phyloP scores from a whole-genome alignment of 2,113 vertebrate genomes.

The Baryphthengus martii region DNA sequence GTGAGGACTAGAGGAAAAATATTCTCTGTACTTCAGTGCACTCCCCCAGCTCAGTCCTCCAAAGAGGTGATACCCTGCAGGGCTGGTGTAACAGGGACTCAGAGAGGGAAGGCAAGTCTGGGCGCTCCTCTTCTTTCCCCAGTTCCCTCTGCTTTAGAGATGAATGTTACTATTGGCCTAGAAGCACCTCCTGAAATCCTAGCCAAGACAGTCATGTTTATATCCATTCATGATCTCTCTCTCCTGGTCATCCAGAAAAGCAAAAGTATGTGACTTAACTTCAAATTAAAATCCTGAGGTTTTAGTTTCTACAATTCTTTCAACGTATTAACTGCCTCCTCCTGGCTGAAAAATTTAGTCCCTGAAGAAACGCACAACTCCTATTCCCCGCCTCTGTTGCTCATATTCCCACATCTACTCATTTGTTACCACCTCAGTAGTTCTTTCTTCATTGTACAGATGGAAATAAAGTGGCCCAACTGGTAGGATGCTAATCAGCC shows the following conservation, averaged over 20 bases:
- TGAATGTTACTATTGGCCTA: fast-evolving
- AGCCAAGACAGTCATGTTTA: not conserved
- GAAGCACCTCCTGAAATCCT: not conserved
- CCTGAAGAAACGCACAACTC: not conserved
- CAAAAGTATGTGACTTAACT: not conserved
- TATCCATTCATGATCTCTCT: not conserved
- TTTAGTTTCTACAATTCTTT: not conserved
- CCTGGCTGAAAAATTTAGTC: not conserved
- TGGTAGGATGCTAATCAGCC: not conserved
- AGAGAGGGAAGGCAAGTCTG: not conserved
- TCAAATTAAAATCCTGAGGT: not conserved
- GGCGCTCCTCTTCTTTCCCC: not conserved
- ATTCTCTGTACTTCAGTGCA: not conserved
- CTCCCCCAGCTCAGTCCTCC: not conserved
- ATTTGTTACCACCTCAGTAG: not conserved
- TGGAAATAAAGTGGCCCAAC: not conserved
- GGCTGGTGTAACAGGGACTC: not conserved
- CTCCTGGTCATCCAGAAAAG: not conserved
- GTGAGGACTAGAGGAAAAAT: not conserved
- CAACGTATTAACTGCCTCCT: not conserved
- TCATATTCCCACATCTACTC: not conserved
- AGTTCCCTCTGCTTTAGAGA: not conserved
- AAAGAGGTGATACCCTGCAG: not conserved
- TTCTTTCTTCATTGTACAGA: not conserved
- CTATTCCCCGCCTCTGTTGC: fast-evolving